These are phyloP conservation scores for Troides helena DNA, from an alignment of 2,888 invertebrate species.

Conservation along the genomic window DNA sequence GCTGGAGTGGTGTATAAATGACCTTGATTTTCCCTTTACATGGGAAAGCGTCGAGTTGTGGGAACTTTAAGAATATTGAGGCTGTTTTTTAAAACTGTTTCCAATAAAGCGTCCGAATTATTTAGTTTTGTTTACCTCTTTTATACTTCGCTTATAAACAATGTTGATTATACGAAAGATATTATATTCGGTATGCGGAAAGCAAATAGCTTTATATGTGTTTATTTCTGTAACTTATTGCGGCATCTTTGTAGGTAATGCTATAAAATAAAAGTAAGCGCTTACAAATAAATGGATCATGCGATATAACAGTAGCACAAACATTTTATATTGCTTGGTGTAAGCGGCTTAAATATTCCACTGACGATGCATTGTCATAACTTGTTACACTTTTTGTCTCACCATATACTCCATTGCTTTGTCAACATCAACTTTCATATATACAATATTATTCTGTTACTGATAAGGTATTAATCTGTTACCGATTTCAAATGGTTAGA, in stretches of 20 bases:
- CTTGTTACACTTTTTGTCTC: neutral
- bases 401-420: neutral
- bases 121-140: neutral
- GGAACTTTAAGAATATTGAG: too few relatives aligned
- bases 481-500: slow-evolving; percentile 48
- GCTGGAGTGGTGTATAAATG: too few relatives aligned
- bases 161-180: too few relatives aligned
- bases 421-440: neutral
- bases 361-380: slow-evolving; percentile 14
- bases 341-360: neutral
- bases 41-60: too few relatives aligned
- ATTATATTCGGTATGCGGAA: too few relatives aligned
- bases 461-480: slow-evolving; percentile 30
- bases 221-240: slow-evolving; percentile 41
- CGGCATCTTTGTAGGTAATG: slow-evolving; percentile 49
- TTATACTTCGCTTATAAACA: neutral
- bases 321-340: slow-evolving; percentile 24
- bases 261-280: neutral
- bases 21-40: too few relatives aligned
- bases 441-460: neutral
- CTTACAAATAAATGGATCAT: slow-evolving; percentile 26
- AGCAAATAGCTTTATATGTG: neutral
- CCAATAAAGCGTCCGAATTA: neutral
- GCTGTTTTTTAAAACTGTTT: neutral
- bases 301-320: slow-evolving; percentile 23